Evolutionary conservation across 2,797 vertebrate genomes (phyloP).

Genomic region (Coranthus polyacanthus): DNA sequence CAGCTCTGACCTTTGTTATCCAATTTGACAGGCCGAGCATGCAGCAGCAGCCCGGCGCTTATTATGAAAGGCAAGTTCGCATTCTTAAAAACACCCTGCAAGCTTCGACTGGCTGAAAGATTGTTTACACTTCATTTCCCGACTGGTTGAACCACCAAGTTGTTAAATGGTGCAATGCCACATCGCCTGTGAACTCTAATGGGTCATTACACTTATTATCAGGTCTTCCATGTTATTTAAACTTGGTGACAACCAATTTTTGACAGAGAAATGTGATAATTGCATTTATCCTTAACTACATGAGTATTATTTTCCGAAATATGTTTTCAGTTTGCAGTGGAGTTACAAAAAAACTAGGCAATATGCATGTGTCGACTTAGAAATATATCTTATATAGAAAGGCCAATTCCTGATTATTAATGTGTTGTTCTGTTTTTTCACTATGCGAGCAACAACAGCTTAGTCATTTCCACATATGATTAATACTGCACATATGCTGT

Average conservation of each 20-base stretch:
- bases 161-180: conserved; percentile 28
- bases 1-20: conserved; percentile 46
- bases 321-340: not conserved
- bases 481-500: conserved; percentile 25
- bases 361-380: too few species aligned
- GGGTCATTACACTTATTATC: conserved; percentile 30
- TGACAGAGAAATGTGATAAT: conserved; percentile 14
- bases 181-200: conserved; percentile 22
- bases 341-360: too few species aligned
- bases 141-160: conserved; percentile 7
- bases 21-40: conserved; percentile 43
- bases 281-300: not conserved
- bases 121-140: conserved; percentile 31
- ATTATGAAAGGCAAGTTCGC: conserved; percentile 40
- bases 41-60: conserved; percentile 20
- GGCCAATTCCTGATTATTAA: not conserved
- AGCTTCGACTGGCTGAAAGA: conserved; percentile 13
- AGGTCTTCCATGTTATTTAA: not conserved
- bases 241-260: conserved; percentile 7
- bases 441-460: conserved; percentile 2
- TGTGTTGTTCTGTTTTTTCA: not conserved
- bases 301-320: not conserved
- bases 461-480: conserved; percentile 21
- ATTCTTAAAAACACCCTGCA: conserved; percentile 20
- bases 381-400: too few species aligned